These are phyloP conservation scores for Pseudochirops cupreus DNA, from an alignment of 2,797 vertebrate species.

Conservation along the genomic window DNA sequence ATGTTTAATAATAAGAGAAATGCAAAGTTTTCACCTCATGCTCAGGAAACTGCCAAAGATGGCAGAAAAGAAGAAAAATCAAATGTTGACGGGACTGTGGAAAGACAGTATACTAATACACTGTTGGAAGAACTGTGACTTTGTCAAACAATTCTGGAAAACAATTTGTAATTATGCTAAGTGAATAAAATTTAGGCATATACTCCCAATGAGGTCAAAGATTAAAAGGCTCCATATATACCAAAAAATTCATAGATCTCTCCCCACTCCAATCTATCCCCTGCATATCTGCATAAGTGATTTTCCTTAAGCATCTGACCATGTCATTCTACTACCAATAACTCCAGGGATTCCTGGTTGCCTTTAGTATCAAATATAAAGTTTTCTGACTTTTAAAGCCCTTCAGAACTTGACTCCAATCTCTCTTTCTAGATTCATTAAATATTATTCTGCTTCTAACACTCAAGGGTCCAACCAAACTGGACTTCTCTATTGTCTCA, in stretches of 20 bases:
- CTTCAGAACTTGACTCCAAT: not conserved
- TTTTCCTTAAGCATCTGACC: not conserved
- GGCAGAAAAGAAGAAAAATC: constrained; percentile 4
- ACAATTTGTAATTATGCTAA: not conserved
- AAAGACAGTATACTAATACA: not conserved
- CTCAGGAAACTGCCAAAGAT: not conserved
- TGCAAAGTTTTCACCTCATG: not conserved
- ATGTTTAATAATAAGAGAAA: not conserved
- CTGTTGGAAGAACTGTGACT: not conserved
- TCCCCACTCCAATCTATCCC: not conserved
- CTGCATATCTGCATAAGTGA: not conserved
- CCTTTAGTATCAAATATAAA: not conserved
- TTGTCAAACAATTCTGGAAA: not conserved
- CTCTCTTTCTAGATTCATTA: not conserved
- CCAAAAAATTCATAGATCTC: not conserved
- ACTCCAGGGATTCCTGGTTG: not conserved
- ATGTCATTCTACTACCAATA: not conserved
- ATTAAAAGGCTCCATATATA: not conserved
- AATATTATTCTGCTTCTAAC: not conserved
- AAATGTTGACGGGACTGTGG: not conserved
- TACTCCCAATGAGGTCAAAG: not conserved
- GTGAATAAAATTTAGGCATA: not conserved
- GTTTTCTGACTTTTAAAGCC: not conserved
- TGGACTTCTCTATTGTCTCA: not conserved
- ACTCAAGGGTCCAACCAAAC: not conserved